Base-by-base conservation (phyloP, 2,888 invertebrate species). In the Alsophila aescularia region DNA sequence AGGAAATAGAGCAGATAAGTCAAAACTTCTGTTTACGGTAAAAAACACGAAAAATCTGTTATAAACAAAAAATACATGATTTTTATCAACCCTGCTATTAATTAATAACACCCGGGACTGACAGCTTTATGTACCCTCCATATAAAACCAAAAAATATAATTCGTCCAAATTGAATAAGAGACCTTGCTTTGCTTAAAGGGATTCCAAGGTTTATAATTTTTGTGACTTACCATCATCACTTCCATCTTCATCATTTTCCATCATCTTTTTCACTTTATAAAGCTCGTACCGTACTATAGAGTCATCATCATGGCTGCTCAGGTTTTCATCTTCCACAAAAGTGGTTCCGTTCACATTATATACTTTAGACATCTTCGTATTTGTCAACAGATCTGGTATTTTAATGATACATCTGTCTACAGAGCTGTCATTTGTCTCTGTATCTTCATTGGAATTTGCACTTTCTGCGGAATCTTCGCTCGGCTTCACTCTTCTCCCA, bases 181-280 rank as follows among this genome's bases (percentile, higher is more conserved):
- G n/a, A n/a, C n/a, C n/a, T n/a, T n/a, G n/a, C n/a, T n/a, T n/a
- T n/a, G n/a, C n/a, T n/a, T n/a, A n/a, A n/a, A n/a, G n/a, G n/a
- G n/a, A n/a, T n/a, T n/a, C n/a, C n/a, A n/a, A n/a, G n/a, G n/a
- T n/a, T n/a, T n/a, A n/a, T n/a, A n/a, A n/a, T n/a, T n/a, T n/a
- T n/a, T n/a, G n/a, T n/a, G n/a, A 34, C 29, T 10, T 42, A 54
- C 55, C 51, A 29, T 55, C 44, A 27, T 60, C 58, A 12, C 5
- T 32, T 0, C 12, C 18, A 6, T 42, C 15, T 34, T 34, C 42
- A 12, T 45, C 35, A 32, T 0, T 39, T n/a, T 36, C 31, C 6
- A 52, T 42, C 6, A 49, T 41, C 16, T 54, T 54, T n/a, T 44
- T 37, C 3, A 54, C 49, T 32, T 57, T 54, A 4, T 54, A 58